Evolutionary conservation across 2,888 invertebrate species (phyloP).

Genomic region (Rhamnusium bicolor): DNA sequence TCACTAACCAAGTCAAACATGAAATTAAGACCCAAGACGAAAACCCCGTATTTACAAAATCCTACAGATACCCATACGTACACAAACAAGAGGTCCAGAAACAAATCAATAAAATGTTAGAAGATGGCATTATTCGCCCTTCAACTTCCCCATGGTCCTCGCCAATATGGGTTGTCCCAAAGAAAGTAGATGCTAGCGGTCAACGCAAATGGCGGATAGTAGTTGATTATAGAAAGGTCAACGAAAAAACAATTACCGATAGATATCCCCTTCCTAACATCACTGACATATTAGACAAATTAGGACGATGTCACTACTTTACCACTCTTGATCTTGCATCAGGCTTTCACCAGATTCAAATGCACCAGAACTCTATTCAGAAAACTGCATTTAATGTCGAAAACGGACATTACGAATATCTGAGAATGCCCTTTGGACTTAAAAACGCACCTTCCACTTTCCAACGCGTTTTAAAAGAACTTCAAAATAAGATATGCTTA

Average conservation of each 20-base stretch:
- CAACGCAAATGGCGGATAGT: slow-evolving; percentile 52
- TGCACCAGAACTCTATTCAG: not conserved
- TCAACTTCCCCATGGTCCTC: slow-evolving; percentile 39
- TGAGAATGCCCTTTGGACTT: not conserved
- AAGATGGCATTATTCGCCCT: slow-evolving; percentile 47
- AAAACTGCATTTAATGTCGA: not conserved
- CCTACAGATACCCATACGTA: slow-evolving; percentile 51
- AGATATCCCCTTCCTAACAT: slow-evolving; percentile 26
- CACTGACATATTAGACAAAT: slow-evolving; percentile 55
- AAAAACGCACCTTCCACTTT: slow-evolving; percentile 18
- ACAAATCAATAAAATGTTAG: slow-evolving; percentile 50
- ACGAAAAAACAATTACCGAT: slow-evolving; percentile 51
- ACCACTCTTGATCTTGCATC: not conserved
- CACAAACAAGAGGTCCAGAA: slow-evolving; percentile 51
- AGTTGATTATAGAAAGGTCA: slow-evolving; percentile 50
- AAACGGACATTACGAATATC: not conserved
- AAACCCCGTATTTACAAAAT: slow-evolving; percentile 43
- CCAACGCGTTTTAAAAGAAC: slow-evolving; percentile 40
- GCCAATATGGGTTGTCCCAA: slow-evolving; percentile 45
- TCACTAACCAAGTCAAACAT: slow-evolving; percentile 57
- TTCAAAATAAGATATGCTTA: slow-evolving; percentile 33
- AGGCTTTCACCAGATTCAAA: not conserved
- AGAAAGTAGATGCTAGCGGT: slow-evolving; percentile 49
- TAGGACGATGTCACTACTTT: slow-evolving; percentile 20
- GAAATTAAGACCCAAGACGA: slow-evolving; percentile 55